Percentiles rank a stretch among this genome's conserved stretches.
Conservation (phyloP, 2,888 invertebrate genomes). For the Morpho deidamia region DNA sequence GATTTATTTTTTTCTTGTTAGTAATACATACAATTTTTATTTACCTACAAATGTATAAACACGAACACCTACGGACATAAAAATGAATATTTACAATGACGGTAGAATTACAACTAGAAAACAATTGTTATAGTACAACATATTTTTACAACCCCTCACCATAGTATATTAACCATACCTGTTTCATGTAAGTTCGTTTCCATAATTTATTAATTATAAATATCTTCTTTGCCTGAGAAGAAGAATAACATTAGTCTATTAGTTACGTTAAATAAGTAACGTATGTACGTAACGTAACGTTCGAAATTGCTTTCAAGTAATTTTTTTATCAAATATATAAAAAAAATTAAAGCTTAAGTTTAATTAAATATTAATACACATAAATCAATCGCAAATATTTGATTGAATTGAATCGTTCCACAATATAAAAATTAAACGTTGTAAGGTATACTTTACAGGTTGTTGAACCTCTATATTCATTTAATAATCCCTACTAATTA, state of each 20-base stretch:
- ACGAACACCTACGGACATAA: conserved; percentile 54
- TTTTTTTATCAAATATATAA: no score
- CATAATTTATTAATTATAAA: conserved; percentile 33
- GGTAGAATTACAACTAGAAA: background rate
- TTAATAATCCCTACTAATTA: no score
- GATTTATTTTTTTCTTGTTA: background rate
- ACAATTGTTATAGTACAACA: background rate
- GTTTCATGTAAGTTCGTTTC: conserved; percentile 31
- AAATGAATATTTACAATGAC: conserved; percentile 14
- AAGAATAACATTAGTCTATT: background rate
- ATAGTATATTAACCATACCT: conserved; percentile 29
- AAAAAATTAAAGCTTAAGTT: no score
- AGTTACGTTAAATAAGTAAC: no score
- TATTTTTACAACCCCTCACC: background rate
- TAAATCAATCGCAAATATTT: no score
- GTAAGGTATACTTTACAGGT: no score
- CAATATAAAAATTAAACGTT: no score
- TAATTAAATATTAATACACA: no score
- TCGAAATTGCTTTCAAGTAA: no score
- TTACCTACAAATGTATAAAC: conserved; percentile 65
- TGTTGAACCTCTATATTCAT: no score
- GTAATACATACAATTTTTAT: conserved; percentile 17
- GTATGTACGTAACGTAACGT: no score
- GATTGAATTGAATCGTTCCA: no score
- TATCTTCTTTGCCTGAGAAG: background rate